These are phyloP conservation scores for Balearica regulorum DNA, from an alignment of 2,797 vertebrate species.

Conservation along the genomic window DNA sequence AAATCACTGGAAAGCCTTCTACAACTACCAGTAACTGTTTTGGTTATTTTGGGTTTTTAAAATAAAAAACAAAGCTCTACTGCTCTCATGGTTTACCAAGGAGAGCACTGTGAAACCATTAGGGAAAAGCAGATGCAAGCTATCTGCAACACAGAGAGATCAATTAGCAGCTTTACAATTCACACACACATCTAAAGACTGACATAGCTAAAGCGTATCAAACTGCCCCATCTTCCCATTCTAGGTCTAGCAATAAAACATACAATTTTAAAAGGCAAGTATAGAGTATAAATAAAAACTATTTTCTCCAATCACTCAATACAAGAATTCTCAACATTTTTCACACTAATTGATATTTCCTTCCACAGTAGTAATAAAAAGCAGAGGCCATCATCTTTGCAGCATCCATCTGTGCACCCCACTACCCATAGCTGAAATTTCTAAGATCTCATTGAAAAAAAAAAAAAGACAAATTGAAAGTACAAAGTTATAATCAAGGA, in stretches of 20 bases:
- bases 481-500: background rate
- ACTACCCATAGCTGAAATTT: background rate
- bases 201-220: background rate
- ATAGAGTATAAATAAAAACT: background rate
- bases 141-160: background rate
- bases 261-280: background rate
- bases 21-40: background rate
- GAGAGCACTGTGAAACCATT: background rate
- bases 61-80: background rate
- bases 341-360: background rate
- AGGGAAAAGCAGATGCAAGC: background rate
- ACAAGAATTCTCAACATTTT: background rate
- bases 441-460: background rate
- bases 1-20: background rate
- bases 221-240: background rate
- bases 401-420: background rate
- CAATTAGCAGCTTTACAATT: background rate
- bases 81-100: background rate
- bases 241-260: background rate
- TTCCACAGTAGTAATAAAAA: background rate
- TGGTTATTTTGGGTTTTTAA: background rate
- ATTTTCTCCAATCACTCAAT: background rate
- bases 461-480: background rate
- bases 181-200: background rate
- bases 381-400: background rate